Base-by-base conservation (phyloP, 2,113 vertebrate genomes). In the Dermatemys mawii region DNA sequence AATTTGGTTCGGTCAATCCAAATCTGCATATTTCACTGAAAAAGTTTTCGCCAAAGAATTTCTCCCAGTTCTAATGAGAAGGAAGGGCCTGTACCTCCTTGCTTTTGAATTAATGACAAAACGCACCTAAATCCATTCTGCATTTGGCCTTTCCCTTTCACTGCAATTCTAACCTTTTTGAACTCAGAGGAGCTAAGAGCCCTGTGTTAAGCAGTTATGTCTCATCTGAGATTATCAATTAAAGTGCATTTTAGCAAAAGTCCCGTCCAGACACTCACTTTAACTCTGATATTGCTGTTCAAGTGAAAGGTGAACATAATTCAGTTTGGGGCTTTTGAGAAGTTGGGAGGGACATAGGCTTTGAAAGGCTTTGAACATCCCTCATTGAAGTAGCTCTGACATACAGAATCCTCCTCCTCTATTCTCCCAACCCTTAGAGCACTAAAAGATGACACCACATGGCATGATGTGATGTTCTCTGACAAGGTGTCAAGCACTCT, bases 341-440 rank as follows among this genome's bases (percentile, higher is more conserved):
- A 50, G 73, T 22, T 3, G 2, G 88, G 53, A 90, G 79, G 82
- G 32, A 51, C 22, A 3, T 0, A 1, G 73, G 53, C 92, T 95
- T 94, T 93, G 83, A 97, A 94, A 1, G 60, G 53, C 92, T 95
- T 94, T 93, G 83, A 97, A 95, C 92, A 41, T 3, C 76, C 75
- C 50, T 2, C 48, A 21, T 87, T 24, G 87, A 90, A 95, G 57
- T 2, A 2, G 27, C 6, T 88, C 81, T 75, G 89, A 57, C 83
- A 73, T 16, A 86, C 94, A 91, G 22, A 22, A 27, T 90, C 94
- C 86, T 67, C 60, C 35, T 67, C 57, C 57, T 60, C 86, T 78
- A 81, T 82, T 85, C 92, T 38, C 10, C 67, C n/a, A 41, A 26
- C 12, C 38, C 22, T 44, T 44, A 7, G 41, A 44, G 21, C 70